Percentiles rank a stretch among this genome's conserved stretches.
These are phyloP conservation scores for Phrixothrix hirtus DNA, from an alignment of 2,888 invertebrate genomes.

Conservation along the genomic window DNA sequence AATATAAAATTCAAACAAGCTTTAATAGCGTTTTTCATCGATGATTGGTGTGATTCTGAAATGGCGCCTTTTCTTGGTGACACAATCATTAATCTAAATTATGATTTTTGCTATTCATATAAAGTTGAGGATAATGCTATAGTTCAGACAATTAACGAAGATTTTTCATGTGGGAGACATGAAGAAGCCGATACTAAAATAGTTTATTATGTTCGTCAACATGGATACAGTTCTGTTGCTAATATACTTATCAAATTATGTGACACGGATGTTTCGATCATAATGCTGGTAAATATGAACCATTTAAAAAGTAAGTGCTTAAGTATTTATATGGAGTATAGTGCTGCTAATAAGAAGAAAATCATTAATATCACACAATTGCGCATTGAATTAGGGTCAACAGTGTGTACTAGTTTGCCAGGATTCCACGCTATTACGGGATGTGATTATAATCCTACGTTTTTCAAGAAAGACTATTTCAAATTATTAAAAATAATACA, in stretches of 20 bases:
- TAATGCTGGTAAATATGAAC: conserved; percentile 2
- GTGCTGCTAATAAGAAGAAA: background rate
- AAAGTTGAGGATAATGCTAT: background rate
- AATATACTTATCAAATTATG: conserved; percentile 19
- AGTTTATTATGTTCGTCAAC: background rate
- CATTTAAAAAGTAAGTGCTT: background rate
- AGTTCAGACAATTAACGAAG: background rate
- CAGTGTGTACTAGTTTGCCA: background rate
- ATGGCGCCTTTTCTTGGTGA: conserved; percentile 19
- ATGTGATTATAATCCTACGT: conserved; percentile 33
- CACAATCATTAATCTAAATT: conserved; percentile 18
- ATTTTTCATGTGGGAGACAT: background rate
- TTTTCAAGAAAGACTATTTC: conserved; percentile 10
- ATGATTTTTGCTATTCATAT: conserved; percentile 14
- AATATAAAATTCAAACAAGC: conserved; percentile 29
- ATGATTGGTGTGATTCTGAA: conserved; percentile 16
- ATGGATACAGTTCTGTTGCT: background rate
- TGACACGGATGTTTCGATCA: conserved; percentile 14
- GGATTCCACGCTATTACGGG: conserved; percentile 33
- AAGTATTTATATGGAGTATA: conserved; percentile 1
- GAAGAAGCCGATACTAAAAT: conserved; percentile 8
- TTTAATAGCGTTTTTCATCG: conserved; percentile 29
- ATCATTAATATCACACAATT: background rate
- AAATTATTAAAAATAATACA: conserved; percentile 5
- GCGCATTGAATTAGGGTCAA: background rate